Conservation (phyloP, 2,888 invertebrate genomes). For the Apotomis capreana region DNA sequence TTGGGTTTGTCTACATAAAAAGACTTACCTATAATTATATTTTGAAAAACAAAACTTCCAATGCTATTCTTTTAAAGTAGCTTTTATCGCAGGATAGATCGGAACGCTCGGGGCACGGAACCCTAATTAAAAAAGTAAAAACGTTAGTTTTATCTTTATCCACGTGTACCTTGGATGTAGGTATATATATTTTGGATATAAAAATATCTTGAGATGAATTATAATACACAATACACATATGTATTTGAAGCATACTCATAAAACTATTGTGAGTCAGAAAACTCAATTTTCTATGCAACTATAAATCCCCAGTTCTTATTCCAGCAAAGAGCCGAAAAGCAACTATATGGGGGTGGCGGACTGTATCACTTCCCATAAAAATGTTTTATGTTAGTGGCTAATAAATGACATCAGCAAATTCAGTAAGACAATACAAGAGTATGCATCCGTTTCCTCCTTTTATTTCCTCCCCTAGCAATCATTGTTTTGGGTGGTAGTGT, state of each 20-base stretch:
- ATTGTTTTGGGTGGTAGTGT: slow-evolving; percentile 62
- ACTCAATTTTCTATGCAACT: slow-evolving; percentile 75
- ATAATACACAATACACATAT: too few species aligned
- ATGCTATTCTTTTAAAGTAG: too few species aligned
- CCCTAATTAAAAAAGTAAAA: too few species aligned
- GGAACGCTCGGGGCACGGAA: too few species aligned
- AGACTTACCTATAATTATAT: too few species aligned
- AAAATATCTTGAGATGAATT: too few species aligned
- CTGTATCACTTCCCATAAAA: slow-evolving; percentile 81
- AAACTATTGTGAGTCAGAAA: slow-evolving; percentile 44
- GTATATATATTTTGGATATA: too few species aligned
- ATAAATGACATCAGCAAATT: slow-evolving; percentile 84
- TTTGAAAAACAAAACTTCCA: too few species aligned
- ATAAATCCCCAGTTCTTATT: slow-evolving; percentile 77
- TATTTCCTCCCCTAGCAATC: slow-evolving; percentile 73
- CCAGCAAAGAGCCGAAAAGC: slow-evolving; percentile 64
- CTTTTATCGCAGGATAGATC: too few species aligned
- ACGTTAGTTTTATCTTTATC: too few species aligned
- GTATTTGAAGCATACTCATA: background rate
- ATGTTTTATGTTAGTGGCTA: slow-evolving; percentile 83
- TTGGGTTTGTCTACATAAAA: too few species aligned
- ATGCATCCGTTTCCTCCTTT: slow-evolving; percentile 76
- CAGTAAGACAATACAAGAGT: slow-evolving; percentile 80
- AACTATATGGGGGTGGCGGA: slow-evolving; percentile 64
- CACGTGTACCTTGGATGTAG: too few species aligned